A percentile compares a stretch with the other conserved stretches of the same genome.
Conservation (phyloP, 2,113 vertebrate genomes). For the Ctenomys sociabilis region DNA sequence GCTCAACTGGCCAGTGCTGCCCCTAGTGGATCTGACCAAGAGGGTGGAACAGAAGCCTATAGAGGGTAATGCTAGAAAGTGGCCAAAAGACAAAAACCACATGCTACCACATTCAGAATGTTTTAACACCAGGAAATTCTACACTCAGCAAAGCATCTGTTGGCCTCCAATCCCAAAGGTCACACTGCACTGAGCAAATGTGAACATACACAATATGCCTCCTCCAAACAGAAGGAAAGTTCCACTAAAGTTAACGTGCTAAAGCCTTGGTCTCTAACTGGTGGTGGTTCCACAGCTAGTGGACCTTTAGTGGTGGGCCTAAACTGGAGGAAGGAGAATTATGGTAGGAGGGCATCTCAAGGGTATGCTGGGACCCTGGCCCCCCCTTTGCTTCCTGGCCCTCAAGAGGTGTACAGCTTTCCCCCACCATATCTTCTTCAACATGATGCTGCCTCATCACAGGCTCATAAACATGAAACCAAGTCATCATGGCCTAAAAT, state of each 20-base stretch:
- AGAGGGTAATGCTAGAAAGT: not conserved
- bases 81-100: not conserved
- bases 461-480: not conserved
- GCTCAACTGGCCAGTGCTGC: not conserved
- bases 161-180: not conserved
- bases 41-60: not conserved
- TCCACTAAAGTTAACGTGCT: not conserved
- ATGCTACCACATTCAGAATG: not conserved
- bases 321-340: too few species aligned
- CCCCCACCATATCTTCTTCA: not conserved
- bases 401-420: not conserved
- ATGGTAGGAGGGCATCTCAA: too few species aligned
- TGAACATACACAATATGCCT: not conserved
- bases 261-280: not conserved
- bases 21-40: not conserved
- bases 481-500: not conserved
- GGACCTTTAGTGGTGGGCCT: not conserved
- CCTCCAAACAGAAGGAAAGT: not conserved
- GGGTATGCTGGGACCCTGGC: not conserved
- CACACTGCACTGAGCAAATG: not conserved
- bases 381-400: not conserved
- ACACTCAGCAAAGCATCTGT: not conserved
- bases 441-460: not conserved
- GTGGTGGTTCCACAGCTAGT: not conserved
- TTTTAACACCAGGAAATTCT: not conserved